Evolutionary conservation across 2,888 invertebrate species (phyloP).

Genomic region (Dilophus febrilis): DNA sequence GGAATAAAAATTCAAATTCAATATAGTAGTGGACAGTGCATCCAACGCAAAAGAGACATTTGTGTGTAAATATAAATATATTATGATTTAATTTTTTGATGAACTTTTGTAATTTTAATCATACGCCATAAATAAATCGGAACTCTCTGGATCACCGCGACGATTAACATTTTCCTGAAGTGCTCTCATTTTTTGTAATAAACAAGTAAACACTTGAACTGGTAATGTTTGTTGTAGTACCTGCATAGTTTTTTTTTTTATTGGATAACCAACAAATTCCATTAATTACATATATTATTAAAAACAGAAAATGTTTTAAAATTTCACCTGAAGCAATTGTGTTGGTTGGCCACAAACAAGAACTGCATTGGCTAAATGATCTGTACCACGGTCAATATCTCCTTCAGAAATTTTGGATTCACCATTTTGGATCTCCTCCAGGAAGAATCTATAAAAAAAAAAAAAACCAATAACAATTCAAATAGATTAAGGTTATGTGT

Average conservation of each 20-base stretch:
- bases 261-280: not conserved
- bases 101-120: too few relatives aligned
- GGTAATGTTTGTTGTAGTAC: constrained; percentile 91
- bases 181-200: constrained; percentile 50
- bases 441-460: constrained; percentile 30
- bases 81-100: too few relatives aligned
- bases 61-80: too few relatives aligned
- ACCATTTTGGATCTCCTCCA: constrained; percentile 74
- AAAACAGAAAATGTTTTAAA: constrained; percentile 1
- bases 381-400: constrained; percentile 77
- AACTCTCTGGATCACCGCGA: too few relatives aligned
- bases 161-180: constrained; percentile 20
- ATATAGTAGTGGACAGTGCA: too few relatives aligned
- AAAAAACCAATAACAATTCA: constrained; percentile 5
- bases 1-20: too few relatives aligned
- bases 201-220: constrained; percentile 79
- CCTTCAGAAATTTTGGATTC: constrained; percentile 80
- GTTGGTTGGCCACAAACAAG: constrained; percentile 78
- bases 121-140: too few relatives aligned
- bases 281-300: not conserved
- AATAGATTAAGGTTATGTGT: not conserved
- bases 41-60: too few relatives aligned
- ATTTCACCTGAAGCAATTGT: constrained; percentile 23
- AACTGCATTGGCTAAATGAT: constrained; percentile 94
- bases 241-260: constrained; percentile 26